A percentile compares a stretch with the other conserved stretches of the same genome.
Conservation (phyloP, 2,888 invertebrate genomes). For the Hyposoter didymator region DNA sequence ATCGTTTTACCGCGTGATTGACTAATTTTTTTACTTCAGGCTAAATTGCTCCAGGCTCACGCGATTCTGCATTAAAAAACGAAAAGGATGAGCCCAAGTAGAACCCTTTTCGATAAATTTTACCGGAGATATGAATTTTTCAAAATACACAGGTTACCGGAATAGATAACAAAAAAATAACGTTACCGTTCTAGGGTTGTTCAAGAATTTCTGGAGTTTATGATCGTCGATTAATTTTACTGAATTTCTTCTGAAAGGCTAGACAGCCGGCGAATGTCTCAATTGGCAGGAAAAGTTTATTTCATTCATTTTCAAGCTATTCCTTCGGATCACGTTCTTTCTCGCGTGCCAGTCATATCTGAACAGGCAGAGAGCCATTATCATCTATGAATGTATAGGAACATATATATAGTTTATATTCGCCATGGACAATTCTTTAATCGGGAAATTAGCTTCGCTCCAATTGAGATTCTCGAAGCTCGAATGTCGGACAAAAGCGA, state of each 20-base stretch:
- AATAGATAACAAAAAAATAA: no score
- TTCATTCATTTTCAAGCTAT: background rate
- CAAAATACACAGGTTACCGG: no score
- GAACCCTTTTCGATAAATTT: no score
- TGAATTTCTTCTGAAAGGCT: background rate
- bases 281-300: background rate
- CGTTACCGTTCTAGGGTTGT: background rate
- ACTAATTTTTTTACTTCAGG: no score
- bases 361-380: slow-evolving; percentile 27
- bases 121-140: no score
- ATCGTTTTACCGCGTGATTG: no score
- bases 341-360: slow-evolving; percentile 27
- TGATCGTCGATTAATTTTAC: background rate
- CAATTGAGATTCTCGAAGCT: slow-evolving; percentile 56
- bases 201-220: background rate
- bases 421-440: slow-evolving; percentile 60
- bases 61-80: no score
- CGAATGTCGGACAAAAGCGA: slow-evolving; percentile 6
- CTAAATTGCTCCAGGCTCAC: no score
- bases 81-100: no score
- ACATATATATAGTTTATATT: slow-evolving; percentile 28
- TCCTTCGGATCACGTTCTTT: slow-evolving; percentile 1
- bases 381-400: background rate
- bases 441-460: slow-evolving; percentile 63
- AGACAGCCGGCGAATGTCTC: background rate